Evolutionary conservation across 2,888 invertebrate species (phyloP).

Genomic region (Augiades crinisus): DNA sequence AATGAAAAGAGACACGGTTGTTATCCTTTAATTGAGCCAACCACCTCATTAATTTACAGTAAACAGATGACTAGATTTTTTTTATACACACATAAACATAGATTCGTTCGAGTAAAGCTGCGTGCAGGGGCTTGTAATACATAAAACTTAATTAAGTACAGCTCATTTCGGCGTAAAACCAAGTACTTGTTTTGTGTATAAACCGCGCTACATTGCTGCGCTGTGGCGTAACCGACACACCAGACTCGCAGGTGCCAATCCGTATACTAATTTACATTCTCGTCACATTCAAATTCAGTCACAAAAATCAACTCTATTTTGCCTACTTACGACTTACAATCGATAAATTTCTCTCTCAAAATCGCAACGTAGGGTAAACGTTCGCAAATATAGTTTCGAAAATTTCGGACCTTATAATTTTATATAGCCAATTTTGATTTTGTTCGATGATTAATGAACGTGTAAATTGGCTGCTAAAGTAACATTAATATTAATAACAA

Average conservation of each 20-base stretch:
- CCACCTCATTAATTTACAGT: too few species aligned
- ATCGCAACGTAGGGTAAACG: too few species aligned
- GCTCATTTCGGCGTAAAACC: neutral
- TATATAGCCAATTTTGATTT: neutral
- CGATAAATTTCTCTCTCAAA: neutral
- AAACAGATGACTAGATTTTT: too few species aligned
- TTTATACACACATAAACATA: neutral
- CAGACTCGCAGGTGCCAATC: constrained; percentile 71
- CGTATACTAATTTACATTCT: constrained; percentile 20
- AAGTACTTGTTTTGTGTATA: constrained; percentile 8
- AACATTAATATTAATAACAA: constrained; percentile 21
- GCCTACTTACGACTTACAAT: neutral
- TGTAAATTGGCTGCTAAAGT: constrained; percentile 9
- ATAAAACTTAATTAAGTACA: neutral
- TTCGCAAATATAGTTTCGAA: too few species aligned
- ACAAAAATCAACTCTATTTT: constrained; percentile 6
- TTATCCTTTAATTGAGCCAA: too few species aligned
- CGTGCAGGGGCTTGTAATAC: too few species aligned
- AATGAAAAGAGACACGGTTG: too few species aligned
- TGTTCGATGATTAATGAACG: constrained; percentile 9
- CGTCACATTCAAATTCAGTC: neutral
- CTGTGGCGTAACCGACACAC: constrained; percentile 59
- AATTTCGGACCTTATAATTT: too few species aligned
- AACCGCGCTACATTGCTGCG: constrained; percentile 16
- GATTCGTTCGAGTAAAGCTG: too few species aligned